Conservation (phyloP, 2,888 invertebrate genomes). For the Lasius fuliginosus region DNA sequence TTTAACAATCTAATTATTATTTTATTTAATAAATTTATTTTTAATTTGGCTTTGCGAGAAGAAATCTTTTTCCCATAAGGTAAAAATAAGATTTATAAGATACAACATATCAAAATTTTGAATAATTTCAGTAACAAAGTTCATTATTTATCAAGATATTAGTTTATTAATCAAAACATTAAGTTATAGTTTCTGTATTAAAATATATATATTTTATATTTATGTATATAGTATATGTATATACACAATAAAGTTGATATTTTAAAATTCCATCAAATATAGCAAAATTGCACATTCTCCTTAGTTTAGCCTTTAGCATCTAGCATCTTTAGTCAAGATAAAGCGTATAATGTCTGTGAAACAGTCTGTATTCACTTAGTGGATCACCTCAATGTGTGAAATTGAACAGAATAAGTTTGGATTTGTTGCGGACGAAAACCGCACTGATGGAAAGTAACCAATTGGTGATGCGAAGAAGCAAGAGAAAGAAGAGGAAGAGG, state of each 20-base stretch:
- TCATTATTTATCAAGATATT: neutral
- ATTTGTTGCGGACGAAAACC: neutral
- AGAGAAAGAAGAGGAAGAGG: constrained; percentile 56
- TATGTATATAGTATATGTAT: no score
- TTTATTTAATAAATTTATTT: neutral
- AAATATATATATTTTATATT: no score
- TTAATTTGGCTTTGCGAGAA: neutral
- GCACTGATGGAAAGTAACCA: constrained; percentile 50
- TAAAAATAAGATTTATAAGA: neutral
- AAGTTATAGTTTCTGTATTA: no score
- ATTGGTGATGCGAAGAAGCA: constrained; percentile 48
- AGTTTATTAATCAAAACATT: neutral
- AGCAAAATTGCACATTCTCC: neutral
- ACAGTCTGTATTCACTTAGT: constrained; percentile 14
- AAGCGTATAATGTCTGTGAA: neutral
- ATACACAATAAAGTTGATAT: neutral
- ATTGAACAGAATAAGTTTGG: constrained; percentile 61
- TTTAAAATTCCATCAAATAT: neutral
- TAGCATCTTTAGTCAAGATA: constrained; percentile 3
- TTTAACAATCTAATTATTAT: neutral
- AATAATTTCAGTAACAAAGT: neutral
- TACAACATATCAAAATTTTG: neutral
- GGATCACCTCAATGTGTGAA: constrained; percentile 70
- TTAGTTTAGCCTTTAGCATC: neutral
- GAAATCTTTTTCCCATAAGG: neutral